A percentile compares a stretch with the other conserved stretches of the same genome.
phyloP scores from a whole-genome alignment of 2,797 vertebrate species.

The Odontamblyopus lacepedii region DNA sequence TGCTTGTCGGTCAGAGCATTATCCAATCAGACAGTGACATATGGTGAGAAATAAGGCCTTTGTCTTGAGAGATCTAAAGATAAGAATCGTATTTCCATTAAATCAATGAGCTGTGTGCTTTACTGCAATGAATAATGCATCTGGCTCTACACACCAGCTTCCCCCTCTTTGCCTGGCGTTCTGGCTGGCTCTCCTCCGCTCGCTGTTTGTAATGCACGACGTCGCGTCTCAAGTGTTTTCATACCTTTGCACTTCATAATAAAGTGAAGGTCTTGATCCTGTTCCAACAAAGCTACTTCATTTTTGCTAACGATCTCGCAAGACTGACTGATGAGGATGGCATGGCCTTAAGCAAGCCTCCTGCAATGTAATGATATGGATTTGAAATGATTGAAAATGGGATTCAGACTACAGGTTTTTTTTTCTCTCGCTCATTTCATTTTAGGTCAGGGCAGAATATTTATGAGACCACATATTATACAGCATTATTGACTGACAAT shows the following conservation, averaged over 20 bases:
- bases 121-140: slow-evolving; percentile 75
- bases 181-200: slow-evolving; percentile 23
- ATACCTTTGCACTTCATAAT: slow-evolving; percentile 73
- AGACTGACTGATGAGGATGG: slow-evolving; percentile 45
- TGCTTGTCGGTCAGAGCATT: slow-evolving; percentile 60
- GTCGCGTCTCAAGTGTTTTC: slow-evolving; percentile 64
- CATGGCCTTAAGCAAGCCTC: slow-evolving; percentile 22
- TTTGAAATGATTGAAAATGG: slow-evolving; percentile 29
- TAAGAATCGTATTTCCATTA: slow-evolving; percentile 79
- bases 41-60: slow-evolving; percentile 69
- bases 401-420: slow-evolving; percentile 22
- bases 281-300: slow-evolving; percentile 46
- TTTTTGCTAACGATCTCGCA: slow-evolving; percentile 55
- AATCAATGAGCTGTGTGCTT: slow-evolving; percentile 77
- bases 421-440: not conserved
- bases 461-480: not conserved
- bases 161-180: slow-evolving; percentile 24
- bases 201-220: slow-evolving; percentile 48
- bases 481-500: slow-evolving; percentile 4
- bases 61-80: slow-evolving; percentile 76
- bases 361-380: slow-evolving; percentile 12
- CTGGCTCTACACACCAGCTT: slow-evolving; percentile 41
- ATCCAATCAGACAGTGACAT: slow-evolving; percentile 75
- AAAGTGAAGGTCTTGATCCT: slow-evolving; percentile 62
- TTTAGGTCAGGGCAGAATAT: not conserved